phyloP scores from a whole-genome alignment of 2,888 invertebrate species.

The Cataglyphis albicans region DNA sequence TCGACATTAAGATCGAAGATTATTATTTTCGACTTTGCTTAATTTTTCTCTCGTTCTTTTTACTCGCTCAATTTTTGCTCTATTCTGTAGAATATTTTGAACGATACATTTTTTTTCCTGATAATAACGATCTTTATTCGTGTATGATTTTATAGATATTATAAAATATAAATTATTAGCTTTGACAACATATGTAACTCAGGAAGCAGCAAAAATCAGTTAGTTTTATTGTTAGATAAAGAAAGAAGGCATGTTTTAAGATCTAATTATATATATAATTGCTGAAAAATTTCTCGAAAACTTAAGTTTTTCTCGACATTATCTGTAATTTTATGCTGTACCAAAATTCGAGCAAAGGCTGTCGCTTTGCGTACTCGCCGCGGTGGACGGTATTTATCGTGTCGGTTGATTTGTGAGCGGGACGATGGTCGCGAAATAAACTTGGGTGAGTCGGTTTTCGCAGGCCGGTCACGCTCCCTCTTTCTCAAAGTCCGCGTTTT shows the following conservation, averaged over 20 bases:
- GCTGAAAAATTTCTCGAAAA: neutral
- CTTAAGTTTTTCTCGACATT: conserved; percentile 20
- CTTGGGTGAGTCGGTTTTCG: conserved; percentile 43
- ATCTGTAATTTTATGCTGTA: neutral
- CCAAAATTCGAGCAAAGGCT: conserved; percentile 24
- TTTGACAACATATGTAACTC: neutral
- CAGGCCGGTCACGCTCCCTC: conserved; percentile 50
- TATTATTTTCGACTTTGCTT: neutral
- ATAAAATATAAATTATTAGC: neutral
- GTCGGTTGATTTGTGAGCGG: conserved; percentile 51
- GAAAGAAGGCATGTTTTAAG: neutral
- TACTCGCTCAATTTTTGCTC: neutral
- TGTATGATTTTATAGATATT: neutral
- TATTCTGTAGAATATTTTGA: neutral
- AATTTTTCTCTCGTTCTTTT: neutral
- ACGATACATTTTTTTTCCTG: neutral
- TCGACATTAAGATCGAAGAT: neutral
- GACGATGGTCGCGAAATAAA: conserved; percentile 45
- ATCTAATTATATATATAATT: neutral
- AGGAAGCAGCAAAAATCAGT: neutral
- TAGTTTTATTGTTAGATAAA: neutral
- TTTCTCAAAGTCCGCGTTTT: conserved; percentile 47
- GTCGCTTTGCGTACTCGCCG: conserved; percentile 9
- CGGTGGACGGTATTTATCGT: conserved; percentile 44
- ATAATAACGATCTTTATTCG: neutral